Base-by-base conservation (phyloP, 2,888 invertebrate species). In the Epirrhoe tristata region DNA sequence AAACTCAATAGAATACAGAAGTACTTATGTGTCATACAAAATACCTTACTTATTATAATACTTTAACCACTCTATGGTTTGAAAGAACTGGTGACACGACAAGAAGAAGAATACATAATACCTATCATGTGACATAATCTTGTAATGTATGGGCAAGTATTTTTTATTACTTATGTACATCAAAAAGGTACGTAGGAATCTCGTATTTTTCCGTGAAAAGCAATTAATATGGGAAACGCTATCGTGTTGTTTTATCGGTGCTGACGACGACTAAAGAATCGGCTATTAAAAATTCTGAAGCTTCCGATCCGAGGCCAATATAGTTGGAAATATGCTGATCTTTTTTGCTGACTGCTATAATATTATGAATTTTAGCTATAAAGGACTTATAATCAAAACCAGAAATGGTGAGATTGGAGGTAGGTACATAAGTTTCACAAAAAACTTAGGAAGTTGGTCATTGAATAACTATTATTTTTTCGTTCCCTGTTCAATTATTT, bases 211-310 rank as follows among this genome's bases (percentile, higher is more conserved):
- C 34, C 56, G 31, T 52, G 36, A 66, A 46, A 59, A 50, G 46
- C 52, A 63, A 59, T 59, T 58, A 51, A 54, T 54, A 58, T 64
- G 31, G 54, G 36, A 55, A 64, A 66, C 34, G 39, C 55, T 53
- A 24, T 61, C 56, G 39, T 4, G 53, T 48, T 61, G 31, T 56
- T 65, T 50, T 55, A 65, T 55, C 50, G 51, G 24, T 36, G 54
- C 39, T 36, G 31, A 43, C 59, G 53, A 14, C 39, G 56, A 17
- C 59, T 12, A 51, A 43, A 65, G 52, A 53, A 52, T 59, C 12
- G 24, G n/a, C 43, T 61, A 66, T 61, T 61, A 61, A 66, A 66
- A 34, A 61, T 61, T 61, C 66, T 66, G 57, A 58, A 61, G 16
- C 14, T 6, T 16, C 17, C 48, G 52, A 10, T 58, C 36, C 8